phyloP scores from a whole-genome alignment of 2,797 vertebrate genomes.

The Columba guinea region DNA sequence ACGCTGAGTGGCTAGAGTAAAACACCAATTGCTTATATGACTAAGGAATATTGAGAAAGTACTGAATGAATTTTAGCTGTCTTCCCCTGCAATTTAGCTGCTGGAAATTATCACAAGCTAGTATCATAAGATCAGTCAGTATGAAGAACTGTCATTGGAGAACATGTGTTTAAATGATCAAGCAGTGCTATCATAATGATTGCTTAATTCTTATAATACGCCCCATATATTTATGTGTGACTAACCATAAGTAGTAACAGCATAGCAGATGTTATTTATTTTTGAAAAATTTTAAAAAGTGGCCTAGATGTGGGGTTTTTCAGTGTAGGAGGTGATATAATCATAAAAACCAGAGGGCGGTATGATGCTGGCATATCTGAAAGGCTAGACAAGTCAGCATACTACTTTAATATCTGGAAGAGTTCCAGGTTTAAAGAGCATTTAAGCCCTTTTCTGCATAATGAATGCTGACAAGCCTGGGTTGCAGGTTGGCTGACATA shows the following conservation, averaged over 20 bases:
- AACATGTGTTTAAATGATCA: constrained; percentile 49
- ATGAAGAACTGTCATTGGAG: neutral
- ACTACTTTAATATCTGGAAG: constrained; percentile 12
- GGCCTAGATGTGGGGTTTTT: neutral
- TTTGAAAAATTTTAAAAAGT: neutral
- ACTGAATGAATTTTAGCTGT: constrained; percentile 16
- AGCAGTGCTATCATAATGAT: neutral
- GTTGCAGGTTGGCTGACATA: constrained; percentile 43
- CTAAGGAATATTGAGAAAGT: neutral
- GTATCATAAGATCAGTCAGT: neutral
- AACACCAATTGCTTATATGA: constrained; percentile 4
- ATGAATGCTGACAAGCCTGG: neutral
- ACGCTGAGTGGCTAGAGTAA: neutral
- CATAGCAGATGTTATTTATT: neutral
- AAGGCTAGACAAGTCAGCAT: constrained; percentile 14
- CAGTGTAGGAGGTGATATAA: neutral
- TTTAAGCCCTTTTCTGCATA: constrained; percentile 53
- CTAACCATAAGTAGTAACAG: neutral
- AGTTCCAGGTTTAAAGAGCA: constrained; percentile 25
- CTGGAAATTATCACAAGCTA: constrained; percentile 8
- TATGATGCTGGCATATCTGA: neutral
- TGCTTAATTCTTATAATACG: neutral
- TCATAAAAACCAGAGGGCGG: neutral
- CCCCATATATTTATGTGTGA: neutral
- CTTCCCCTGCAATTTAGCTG: constrained; percentile 44